phyloP scores from a whole-genome alignment of 2,888 invertebrate species.

The Drosophila multiciliata region DNA sequence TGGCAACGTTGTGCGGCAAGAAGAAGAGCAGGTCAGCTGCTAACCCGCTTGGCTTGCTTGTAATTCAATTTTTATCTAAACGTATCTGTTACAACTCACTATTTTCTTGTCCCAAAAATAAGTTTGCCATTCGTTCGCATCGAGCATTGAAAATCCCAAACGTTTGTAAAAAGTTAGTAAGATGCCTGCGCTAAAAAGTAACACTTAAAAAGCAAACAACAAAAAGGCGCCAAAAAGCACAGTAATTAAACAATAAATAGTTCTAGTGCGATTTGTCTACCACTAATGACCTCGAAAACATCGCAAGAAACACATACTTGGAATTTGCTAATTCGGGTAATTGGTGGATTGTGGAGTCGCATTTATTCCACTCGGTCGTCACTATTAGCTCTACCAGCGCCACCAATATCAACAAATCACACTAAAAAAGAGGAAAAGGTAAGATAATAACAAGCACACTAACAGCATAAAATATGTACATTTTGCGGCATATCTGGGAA shows the following conservation, averaged over 20 bases:
- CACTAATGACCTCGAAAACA: constrained; percentile 52
- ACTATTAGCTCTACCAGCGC: constrained; percentile 52
- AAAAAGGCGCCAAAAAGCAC: constrained; percentile 64
- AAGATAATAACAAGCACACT: constrained; percentile 55
- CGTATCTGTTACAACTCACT: constrained; percentile 25
- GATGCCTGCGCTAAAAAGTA: constrained; percentile 1
- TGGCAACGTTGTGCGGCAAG: constrained; percentile 36
- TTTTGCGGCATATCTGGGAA: constrained; percentile 12
- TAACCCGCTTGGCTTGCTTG: constrained; percentile 63
- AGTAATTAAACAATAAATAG: constrained; percentile 5
- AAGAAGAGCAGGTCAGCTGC: constrained; percentile 55
- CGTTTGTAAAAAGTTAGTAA: constrained; percentile 2
- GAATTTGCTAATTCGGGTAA: constrained; percentile 52
- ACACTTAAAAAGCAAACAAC: background rate
- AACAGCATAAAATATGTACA: constrained; percentile 2
- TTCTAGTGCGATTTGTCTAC: constrained; percentile 36
- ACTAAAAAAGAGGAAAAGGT: constrained; percentile 59
- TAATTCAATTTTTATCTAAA: constrained; percentile 59
- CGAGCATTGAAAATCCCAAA: constrained; percentile 11
- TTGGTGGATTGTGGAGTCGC: constrained; percentile 61
- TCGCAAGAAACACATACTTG: constrained; percentile 44
- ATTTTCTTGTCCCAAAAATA: background rate
- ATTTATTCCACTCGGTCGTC: constrained; percentile 53
- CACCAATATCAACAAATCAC: constrained; percentile 11
- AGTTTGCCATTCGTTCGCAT: background rate